Conservation (phyloP, 2,113 vertebrate species). For the Psammodynastes pulverulentus region DNA sequence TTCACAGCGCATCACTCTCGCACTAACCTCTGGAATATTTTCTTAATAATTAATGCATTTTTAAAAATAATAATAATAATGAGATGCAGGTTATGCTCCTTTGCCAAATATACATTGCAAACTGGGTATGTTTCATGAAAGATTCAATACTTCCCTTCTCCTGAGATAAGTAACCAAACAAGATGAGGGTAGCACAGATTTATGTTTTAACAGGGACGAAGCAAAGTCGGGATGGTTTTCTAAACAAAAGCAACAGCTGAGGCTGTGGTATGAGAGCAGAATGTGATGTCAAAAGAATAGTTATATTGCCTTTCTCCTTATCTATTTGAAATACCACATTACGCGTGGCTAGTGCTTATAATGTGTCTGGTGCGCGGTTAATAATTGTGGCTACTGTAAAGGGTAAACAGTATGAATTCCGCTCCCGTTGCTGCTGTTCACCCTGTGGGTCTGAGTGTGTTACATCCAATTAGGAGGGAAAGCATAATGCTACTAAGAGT, state of each 20-base stretch:
- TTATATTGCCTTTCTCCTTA: slow-evolving; percentile 71
- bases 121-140: slow-evolving; percentile 12
- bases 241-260: slow-evolving; percentile 49
- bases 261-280: slow-evolving; percentile 49
- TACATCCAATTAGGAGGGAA: slow-evolving; percentile 79
- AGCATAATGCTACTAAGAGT: slow-evolving; percentile 74
- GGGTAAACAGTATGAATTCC: slow-evolving; percentile 80
- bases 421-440: slow-evolving; percentile 68
- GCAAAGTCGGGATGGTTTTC: slow-evolving; percentile 9
- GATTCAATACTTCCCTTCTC: neutral
- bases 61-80: slow-evolving; percentile 28
- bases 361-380: slow-evolving; percentile 76
- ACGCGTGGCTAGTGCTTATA: slow-evolving; percentile 76
- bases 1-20: slow-evolving; percentile 13
- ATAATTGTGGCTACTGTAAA: slow-evolving; percentile 80
- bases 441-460: slow-evolving; percentile 67
- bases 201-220: neutral
- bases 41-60: slow-evolving; percentile 45
- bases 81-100: slow-evolving; percentile 47
- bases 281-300: slow-evolving; percentile 66
- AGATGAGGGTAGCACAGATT: neutral
- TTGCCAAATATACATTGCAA: slow-evolving; percentile 43
- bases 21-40: slow-evolving; percentile 6
- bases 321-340: slow-evolving; percentile 77
- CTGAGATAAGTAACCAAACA: slow-evolving; percentile 13